Percentiles rank a stretch among this genome's conserved stretches.
Conservation (phyloP, 1,140 invertebrate species). For the Babylonia areolata region DNA sequence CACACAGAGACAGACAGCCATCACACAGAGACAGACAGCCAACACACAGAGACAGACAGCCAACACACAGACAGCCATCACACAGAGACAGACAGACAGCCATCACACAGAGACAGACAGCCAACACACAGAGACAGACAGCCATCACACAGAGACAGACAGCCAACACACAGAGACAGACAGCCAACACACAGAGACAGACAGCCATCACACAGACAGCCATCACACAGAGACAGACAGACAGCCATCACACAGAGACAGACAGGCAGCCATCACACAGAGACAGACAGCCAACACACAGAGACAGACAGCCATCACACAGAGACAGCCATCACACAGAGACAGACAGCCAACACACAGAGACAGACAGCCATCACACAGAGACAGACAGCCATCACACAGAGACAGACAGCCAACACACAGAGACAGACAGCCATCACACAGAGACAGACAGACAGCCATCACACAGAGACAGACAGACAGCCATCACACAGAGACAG, state of each 20-base stretch:
- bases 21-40: too few relatives aligned
- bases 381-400: neutral
- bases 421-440: neutral
- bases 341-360: constrained; percentile 4
- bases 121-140: too few relatives aligned
- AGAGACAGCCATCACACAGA: neutral
- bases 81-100: neutral
- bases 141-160: too few relatives aligned
- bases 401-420: neutral
- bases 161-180: too few relatives aligned
- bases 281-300: neutral
- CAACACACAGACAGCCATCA: too few relatives aligned
- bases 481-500: neutral
- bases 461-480: neutral
- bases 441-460: neutral
- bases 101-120: too few relatives aligned
- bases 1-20: too few relatives aligned
- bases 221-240: too few relatives aligned
- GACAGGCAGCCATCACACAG: neutral
- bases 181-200: neutral
- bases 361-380: constrained; percentile 13
- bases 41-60: too few relatives aligned
- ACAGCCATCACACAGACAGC: too few relatives aligned
- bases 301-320: neutral
- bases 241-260: neutral